These are phyloP conservation scores for Eupithecia pulchellata DNA, from an alignment of 2,888 invertebrate genomes.

Conservation along the genomic window DNA sequence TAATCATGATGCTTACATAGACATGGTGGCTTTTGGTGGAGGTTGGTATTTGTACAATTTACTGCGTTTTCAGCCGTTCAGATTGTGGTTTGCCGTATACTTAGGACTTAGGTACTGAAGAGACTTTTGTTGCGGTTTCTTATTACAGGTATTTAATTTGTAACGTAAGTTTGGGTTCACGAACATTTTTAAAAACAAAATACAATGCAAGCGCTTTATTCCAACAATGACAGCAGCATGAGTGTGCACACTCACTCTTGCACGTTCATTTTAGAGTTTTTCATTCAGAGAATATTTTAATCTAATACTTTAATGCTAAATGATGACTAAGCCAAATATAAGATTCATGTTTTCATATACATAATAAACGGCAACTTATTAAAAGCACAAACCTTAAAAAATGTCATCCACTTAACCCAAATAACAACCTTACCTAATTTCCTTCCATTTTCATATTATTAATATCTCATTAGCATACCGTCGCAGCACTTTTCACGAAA, in stretches of 20 bases:
- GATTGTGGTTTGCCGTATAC: no score
- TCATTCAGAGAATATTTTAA: neutral
- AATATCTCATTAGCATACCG: constrained; percentile 57
- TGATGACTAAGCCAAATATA: neutral
- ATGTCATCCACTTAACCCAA: constrained; percentile 40
- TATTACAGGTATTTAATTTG: neutral
- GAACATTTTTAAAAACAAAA: neutral
- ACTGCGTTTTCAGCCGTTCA: neutral
- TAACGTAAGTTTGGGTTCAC: neutral
- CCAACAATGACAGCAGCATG: neutral
- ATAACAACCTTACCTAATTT: constrained; percentile 41
- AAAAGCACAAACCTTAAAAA: constrained; percentile 9
- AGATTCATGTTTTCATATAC: neutral
- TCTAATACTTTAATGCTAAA: neutral
- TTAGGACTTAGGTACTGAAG: no score
- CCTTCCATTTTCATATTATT: constrained; percentile 49
- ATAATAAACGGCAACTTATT: neutral
- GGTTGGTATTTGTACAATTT: constrained; percentile 4
- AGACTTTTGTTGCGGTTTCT: neutral
- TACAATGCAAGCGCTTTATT: neutral
- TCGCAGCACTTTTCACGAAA: constrained; percentile 73
- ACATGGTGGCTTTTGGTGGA: neutral
- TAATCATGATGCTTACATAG: constrained; percentile 20
- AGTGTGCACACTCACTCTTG: no score
- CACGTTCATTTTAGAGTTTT: no score